Evolutionary conservation across 2,888 invertebrate species (phyloP).

Genomic region (Rhorus exstirpatorius): DNA sequence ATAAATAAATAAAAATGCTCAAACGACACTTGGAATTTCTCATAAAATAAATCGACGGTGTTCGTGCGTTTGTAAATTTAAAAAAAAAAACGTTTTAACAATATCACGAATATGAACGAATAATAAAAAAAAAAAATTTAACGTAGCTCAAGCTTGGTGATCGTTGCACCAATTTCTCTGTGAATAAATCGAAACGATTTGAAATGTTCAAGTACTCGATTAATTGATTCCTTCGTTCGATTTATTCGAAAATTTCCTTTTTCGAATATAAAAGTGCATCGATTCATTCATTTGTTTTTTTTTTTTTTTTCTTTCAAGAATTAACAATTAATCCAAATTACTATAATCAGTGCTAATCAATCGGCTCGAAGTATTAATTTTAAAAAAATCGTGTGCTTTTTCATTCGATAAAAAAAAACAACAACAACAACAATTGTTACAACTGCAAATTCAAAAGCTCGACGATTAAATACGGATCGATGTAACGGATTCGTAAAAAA

Average conservation of each 20-base stretch:
- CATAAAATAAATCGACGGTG: not conserved
- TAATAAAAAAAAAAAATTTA: no score
- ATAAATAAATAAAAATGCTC: not conserved
- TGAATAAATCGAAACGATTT: not conserved
- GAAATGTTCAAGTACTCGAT: not conserved
- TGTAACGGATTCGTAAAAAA: not conserved
- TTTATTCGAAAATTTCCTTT: not conserved
- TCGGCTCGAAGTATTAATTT: not conserved
- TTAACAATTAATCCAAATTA: not conserved
- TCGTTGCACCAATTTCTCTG: no score
- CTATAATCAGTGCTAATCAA: not conserved
- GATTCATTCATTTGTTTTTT: no score
- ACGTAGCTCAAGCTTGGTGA: no score
- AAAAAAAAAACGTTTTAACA: not conserved
- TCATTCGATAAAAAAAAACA: not conserved
- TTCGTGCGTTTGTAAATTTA: not conserved
- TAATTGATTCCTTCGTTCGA: not conserved
- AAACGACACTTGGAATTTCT: not conserved
- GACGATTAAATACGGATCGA: not conserved
- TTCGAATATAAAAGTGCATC: no score
- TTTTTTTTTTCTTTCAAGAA: no score
- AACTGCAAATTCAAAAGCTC: not conserved
- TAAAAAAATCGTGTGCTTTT: constrained; percentile 18
- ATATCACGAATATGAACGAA: not conserved
- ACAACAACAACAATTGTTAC: not conserved